These are phyloP conservation scores for Heterocephalus glaber DNA, from an alignment of 2,113 vertebrate species.

Conservation along the genomic window DNA sequence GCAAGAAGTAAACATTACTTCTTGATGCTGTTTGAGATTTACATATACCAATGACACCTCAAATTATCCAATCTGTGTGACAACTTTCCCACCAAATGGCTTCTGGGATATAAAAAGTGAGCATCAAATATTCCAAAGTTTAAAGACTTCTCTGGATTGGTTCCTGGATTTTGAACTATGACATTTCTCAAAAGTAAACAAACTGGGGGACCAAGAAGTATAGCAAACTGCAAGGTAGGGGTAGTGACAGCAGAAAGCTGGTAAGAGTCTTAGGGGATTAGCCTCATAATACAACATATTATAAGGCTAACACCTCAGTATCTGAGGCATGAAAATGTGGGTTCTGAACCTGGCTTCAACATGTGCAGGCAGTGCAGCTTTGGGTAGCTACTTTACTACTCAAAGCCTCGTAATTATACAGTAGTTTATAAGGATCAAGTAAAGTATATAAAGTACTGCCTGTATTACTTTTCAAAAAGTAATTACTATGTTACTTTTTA, in stretches of 20 bases:
- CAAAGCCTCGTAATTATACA: neutral
- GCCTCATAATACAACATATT: neutral
- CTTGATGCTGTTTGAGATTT: neutral
- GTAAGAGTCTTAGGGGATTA: neutral
- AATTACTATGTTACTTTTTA: too few relatives aligned
- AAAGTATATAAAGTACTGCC: neutral
- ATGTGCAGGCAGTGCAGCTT: neutral
- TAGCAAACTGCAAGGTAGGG: neutral
- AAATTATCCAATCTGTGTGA: neutral
- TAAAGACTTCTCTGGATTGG: neutral
- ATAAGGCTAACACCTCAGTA: neutral
- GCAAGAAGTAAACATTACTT: neutral
- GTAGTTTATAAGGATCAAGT: conserved; percentile 12
- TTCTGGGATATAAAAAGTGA: neutral
- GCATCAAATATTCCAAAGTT: neutral
- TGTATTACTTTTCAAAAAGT: neutral
- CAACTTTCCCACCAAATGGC: neutral
- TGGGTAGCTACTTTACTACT: neutral
- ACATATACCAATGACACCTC: neutral
- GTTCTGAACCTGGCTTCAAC: neutral
- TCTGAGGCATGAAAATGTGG: neutral
- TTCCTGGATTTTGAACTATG: neutral
- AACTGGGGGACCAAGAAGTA: neutral
- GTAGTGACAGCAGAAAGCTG: neutral
- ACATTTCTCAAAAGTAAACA: neutral